Evolutionary conservation across 2,113 vertebrate species (phyloP), one percentile per base, ranked within the genome.

Genomic region (Colius striatus): DNA sequence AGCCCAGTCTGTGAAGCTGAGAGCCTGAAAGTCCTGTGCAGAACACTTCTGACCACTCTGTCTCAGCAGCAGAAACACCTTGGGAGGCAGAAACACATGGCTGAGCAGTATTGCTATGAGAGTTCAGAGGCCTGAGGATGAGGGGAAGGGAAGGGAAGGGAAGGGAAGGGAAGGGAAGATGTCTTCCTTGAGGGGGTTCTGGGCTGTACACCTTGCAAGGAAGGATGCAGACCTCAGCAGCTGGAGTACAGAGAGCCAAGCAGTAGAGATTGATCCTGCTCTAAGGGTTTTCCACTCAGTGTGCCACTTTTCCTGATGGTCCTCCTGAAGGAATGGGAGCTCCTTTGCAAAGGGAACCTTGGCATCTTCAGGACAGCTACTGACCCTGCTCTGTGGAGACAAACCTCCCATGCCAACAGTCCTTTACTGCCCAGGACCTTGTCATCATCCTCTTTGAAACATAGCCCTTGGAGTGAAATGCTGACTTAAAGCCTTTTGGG

Each of bases 11-110:
- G 27, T 70, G 67, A 76, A 38, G 32, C 22, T 78, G 68, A 45
- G 29, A 66, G 17, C 16, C 6, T 20, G 15, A 72, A 61, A 2
- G 14, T 53, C 22, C 20, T 4, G 2, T 15, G 51, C 29, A 76
- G 63, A 74, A 38, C 23, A 48, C 3, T 38, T 76, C 50, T 66
- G 63, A 47, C 12, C 50, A 16, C 57, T 12, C 21, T 17, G 3
- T 18, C 23, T 63, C 55, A 66, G 67, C 47, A 77, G n/a, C 47
- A 90, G 78, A 90, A 50, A 32, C 25, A 21, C 16, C 43, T 5
- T 3, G 10, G 29, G 11, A 48, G n/a, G 13, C 38, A 73, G 45
- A 90, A 76, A 0, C 13, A 26, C 18, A 12, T 0, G 4, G 8
- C 23, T 29, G 10, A 63, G 23, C 4, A 5, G 14, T 16, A 70